A percentile compares a stretch with the other conserved stretches of the same genome.
phyloP scores from a whole-genome alignment of 2,797 vertebrate genomes.

The Mus caroli region DNA sequence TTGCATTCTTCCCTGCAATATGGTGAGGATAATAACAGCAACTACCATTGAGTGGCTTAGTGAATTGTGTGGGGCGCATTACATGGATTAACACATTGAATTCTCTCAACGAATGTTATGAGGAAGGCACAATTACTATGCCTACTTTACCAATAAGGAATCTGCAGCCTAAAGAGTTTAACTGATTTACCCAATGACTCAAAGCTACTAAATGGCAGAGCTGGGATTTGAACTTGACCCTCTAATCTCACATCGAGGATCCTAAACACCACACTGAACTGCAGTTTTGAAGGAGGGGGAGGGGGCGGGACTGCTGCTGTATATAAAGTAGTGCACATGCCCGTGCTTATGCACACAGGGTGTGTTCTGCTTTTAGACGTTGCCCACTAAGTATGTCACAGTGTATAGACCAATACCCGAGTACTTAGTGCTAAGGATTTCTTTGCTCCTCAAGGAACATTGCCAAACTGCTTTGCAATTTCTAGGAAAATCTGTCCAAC shows the following conservation, averaged over 20 bases:
- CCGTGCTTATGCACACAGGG: neutral
- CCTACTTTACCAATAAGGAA: conserved; percentile 26
- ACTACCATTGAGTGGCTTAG: conserved; percentile 24
- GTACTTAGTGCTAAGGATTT: neutral
- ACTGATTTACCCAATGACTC: conserved; percentile 13
- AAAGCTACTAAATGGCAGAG: neutral
- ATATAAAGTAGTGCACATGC: neutral
- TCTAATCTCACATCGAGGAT: neutral
- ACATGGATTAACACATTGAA: conserved; percentile 66
- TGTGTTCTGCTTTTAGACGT: neutral
- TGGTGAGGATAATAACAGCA: conserved; percentile 51
- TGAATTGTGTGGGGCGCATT: neutral
- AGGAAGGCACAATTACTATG: neutral
- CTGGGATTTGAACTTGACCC: conserved; percentile 10
- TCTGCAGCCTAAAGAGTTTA: conserved; percentile 30
- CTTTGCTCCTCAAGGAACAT: neutral
- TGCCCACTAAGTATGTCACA: neutral
- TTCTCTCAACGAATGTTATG: conserved; percentile 11
- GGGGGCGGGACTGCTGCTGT: neutral
- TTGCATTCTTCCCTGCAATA: conserved; percentile 51
- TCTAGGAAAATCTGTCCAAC: neutral
- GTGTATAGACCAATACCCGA: conserved; percentile 16
- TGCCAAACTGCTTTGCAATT: conserved; percentile 54
- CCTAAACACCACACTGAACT: neutral
- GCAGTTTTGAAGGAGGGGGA: neutral